These are phyloP conservation scores for Uloborus plumipes DNA, from an alignment of 2,888 invertebrate species.

Conservation along the genomic window DNA sequence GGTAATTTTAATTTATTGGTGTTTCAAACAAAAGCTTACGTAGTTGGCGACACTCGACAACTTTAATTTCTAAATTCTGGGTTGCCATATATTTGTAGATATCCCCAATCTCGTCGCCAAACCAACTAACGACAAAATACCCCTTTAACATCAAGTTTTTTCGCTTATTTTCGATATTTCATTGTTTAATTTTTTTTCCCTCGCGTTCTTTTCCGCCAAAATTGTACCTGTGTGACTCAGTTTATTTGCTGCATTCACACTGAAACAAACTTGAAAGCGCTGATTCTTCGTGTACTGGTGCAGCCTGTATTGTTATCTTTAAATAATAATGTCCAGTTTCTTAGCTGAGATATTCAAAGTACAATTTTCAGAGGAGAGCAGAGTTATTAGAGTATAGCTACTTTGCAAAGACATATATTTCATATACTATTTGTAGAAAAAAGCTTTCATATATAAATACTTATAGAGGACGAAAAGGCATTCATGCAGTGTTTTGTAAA, in stretches of 20 bases:
- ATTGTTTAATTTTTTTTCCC: too few species aligned
- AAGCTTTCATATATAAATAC: constrained; percentile 37
- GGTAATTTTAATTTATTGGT: too few species aligned
- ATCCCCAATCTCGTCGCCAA: too few species aligned
- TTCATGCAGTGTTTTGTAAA: constrained; percentile 1
- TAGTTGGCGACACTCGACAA: too few species aligned
- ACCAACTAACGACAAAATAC: too few species aligned
- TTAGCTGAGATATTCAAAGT: constrained; percentile 53
- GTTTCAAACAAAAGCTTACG: too few species aligned
- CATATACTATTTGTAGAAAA: constrained; percentile 39
- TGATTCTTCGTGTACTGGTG: constrained; percentile 59
- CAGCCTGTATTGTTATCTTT: not conserved
- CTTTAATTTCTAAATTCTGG: too few species aligned
- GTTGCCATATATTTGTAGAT: too few species aligned
- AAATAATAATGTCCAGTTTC: constrained; percentile 3
- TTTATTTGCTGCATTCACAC: constrained; percentile 13
- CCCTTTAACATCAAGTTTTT: too few species aligned
- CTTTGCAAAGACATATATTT: constrained; percentile 59
- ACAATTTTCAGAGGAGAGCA: constrained; percentile 30
- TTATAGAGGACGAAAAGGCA: constrained; percentile 10
- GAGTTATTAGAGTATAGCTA: constrained; percentile 38
- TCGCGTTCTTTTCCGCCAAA: too few species aligned
- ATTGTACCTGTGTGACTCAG: constrained; percentile 17
- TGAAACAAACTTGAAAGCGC: constrained; percentile 26
- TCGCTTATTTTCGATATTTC: too few species aligned